A percentile compares a stretch with the other conserved stretches of the same genome.
phyloP scores from a whole-genome alignment of 2,888 invertebrate species.

The Glaucopsyche alexis region DNA sequence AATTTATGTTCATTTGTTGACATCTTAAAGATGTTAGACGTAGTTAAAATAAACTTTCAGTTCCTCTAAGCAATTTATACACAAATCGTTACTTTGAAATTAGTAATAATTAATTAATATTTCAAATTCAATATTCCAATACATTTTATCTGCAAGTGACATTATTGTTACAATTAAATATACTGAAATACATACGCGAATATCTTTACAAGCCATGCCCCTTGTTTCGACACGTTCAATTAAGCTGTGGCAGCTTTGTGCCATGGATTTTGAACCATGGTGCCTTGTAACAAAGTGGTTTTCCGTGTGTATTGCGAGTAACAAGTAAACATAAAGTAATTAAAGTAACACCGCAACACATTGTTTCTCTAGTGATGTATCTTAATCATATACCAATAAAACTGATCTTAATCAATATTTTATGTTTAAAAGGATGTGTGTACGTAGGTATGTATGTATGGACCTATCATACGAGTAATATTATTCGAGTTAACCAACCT shows the following conservation, averaged over 20 bases:
- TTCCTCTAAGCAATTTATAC: too few species aligned
- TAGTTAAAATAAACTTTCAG: too few species aligned
- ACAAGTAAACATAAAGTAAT: constrained; percentile 29
- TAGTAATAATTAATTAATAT: constrained; percentile 2
- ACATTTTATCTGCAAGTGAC: background rate
- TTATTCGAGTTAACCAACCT: too few species aligned
- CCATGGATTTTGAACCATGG: constrained; percentile 31
- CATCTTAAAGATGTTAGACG: too few species aligned
- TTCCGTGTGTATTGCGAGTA: constrained; percentile 20
- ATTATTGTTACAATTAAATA: constrained; percentile 32
- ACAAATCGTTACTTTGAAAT: background rate
- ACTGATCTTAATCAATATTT: background rate
- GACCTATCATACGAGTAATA: too few species aligned
- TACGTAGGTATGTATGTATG: too few species aligned
- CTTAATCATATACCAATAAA: too few species aligned
- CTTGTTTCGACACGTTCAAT: constrained; percentile 34
- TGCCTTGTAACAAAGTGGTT: constrained; percentile 25
- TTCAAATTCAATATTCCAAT: background rate
- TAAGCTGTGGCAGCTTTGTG: constrained; percentile 32
- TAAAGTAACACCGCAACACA: constrained; percentile 29
- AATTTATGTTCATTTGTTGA: too few species aligned
- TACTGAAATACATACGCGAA: constrained; percentile 14
- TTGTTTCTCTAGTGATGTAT: constrained; percentile 19
- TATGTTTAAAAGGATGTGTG: too few species aligned
- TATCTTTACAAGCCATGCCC: constrained; percentile 10